These are phyloP conservation scores for Telmatherina bonti DNA, from an alignment of 2,797 vertebrate genomes.

Conservation along the genomic window DNA sequence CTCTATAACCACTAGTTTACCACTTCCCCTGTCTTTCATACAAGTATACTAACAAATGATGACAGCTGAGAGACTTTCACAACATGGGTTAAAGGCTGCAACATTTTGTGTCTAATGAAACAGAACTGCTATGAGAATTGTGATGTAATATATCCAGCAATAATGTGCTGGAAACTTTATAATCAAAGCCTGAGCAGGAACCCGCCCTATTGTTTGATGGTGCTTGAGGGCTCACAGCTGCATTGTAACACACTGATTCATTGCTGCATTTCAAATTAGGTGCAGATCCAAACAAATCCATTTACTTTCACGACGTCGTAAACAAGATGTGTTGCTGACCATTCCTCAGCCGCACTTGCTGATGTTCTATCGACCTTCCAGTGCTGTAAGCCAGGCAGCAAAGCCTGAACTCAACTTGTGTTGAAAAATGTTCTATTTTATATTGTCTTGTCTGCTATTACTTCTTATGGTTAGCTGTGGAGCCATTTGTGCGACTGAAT, in stretches of 20 bases:
- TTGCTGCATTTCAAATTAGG: constrained; percentile 80
- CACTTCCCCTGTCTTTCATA: too few relatives aligned
- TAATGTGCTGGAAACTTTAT: constrained; percentile 53
- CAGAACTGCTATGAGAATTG: constrained; percentile 50
- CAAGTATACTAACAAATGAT: constrained; percentile 9
- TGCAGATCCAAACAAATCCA: constrained; percentile 79
- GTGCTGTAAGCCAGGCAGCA: constrained; percentile 47
- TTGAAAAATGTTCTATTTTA: constrained; percentile 53
- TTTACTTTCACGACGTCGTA: constrained; percentile 76
- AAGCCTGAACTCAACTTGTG: constrained; percentile 47
- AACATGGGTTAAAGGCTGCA: constrained; percentile 1
- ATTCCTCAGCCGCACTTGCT: constrained; percentile 62
- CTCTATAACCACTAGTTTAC: background rate
- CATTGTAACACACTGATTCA: constrained; percentile 78
- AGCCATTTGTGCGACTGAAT: constrained; percentile 47
- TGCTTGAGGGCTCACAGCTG: constrained; percentile 59
- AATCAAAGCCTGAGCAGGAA: constrained; percentile 59
- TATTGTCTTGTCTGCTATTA: constrained; percentile 36
- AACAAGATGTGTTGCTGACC: constrained; percentile 80
- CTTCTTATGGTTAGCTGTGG: constrained; percentile 47
- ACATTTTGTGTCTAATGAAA: constrained; percentile 56
- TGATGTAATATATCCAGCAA: constrained; percentile 54
- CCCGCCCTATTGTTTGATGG: constrained; percentile 44
- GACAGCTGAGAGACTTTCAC: constrained; percentile 27
- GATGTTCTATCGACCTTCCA: constrained; percentile 73